These are phyloP conservation scores for Takifugu flavidus DNA, from an alignment of 2,113 vertebrate genomes.

Conservation along the genomic window DNA sequence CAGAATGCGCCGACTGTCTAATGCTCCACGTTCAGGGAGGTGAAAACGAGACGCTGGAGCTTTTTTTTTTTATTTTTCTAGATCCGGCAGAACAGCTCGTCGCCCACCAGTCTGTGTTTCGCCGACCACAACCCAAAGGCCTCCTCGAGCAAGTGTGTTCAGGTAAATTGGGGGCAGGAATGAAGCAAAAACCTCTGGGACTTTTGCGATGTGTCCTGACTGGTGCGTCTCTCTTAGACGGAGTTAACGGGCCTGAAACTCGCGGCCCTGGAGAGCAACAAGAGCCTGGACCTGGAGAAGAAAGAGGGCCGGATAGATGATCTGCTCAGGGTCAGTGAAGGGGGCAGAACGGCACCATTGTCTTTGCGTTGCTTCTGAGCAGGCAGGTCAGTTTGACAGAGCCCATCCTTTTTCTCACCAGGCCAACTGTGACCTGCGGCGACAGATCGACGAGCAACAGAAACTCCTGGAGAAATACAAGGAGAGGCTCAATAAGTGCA, in stretches of 20 bases:
- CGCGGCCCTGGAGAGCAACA: conserved; percentile 96
- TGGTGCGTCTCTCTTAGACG: conserved; percentile 70
- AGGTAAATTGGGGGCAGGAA: conserved; percentile 74
- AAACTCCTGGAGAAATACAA: conserved; percentile 98
- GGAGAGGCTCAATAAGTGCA: conserved; percentile 98
- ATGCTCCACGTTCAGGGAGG: background rate
- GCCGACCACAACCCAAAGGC: conserved; percentile 94
- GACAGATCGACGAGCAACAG: conserved; percentile 99
- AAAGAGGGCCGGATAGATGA: conserved; percentile 98
- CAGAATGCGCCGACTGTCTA: no score
- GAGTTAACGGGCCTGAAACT: conserved; percentile 94
- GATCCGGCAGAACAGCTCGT: conserved; percentile 97
- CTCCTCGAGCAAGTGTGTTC: conserved; percentile 89
- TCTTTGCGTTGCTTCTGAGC: background rate
- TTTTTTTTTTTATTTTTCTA: conserved; percentile 40
- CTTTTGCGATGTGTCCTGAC: background rate
- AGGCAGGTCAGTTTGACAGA: background rate
- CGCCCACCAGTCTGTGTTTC: conserved; percentile 93
- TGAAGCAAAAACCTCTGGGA: background rate
- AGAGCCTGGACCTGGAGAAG: conserved; percentile 96
- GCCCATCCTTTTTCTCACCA: conserved; percentile 46
- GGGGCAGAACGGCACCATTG: fast-evolving
- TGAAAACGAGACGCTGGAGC: background rate
- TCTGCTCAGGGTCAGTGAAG: conserved; percentile 82
- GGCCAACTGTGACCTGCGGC: conserved; percentile 98